phyloP scores from a whole-genome alignment of 92 coral and sea anemone species.

The Pocillopora grandis region DNA sequence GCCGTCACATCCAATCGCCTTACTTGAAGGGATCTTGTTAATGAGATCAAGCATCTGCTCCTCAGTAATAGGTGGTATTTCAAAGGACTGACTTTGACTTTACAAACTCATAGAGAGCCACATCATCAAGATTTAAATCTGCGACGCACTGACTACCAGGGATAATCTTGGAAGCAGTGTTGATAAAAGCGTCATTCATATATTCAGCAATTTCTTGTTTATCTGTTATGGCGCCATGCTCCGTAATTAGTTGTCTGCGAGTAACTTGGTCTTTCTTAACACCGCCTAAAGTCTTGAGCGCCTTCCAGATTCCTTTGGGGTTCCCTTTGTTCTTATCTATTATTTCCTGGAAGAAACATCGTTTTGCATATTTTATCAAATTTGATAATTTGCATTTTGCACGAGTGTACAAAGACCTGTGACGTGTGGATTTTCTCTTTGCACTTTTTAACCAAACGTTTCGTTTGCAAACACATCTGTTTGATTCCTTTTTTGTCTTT shows the following conservation, averaged over 20 bases:
- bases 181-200: too few species aligned
- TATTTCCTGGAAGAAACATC: constrained; percentile 35
- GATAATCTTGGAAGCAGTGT: too few species aligned
- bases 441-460: background rate
- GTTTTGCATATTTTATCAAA: constrained; percentile 41
- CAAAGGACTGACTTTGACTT: too few species aligned
- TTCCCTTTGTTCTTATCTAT: constrained; percentile 46
- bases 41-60: too few species aligned
- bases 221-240: constrained; percentile 21
- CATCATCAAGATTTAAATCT: too few species aligned
- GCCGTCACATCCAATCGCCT: too few species aligned
- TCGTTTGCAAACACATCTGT: background rate
- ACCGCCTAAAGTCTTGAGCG: constrained; percentile 36
- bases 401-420: constrained; percentile 37
- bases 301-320: constrained; percentile 49
- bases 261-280: background rate
- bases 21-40: too few species aligned
- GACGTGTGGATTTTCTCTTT: background rate
- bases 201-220: constrained; percentile 40
- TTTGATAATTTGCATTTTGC: constrained; percentile 48
- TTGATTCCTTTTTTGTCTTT: background rate
- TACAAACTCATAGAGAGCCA: too few species aligned
- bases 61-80: too few species aligned
- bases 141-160: too few species aligned
- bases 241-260: constrained; percentile 17